phyloP scores from a whole-genome alignment of 92 coral and sea anemone species.

The Chrysogorgia sp. region DNA sequence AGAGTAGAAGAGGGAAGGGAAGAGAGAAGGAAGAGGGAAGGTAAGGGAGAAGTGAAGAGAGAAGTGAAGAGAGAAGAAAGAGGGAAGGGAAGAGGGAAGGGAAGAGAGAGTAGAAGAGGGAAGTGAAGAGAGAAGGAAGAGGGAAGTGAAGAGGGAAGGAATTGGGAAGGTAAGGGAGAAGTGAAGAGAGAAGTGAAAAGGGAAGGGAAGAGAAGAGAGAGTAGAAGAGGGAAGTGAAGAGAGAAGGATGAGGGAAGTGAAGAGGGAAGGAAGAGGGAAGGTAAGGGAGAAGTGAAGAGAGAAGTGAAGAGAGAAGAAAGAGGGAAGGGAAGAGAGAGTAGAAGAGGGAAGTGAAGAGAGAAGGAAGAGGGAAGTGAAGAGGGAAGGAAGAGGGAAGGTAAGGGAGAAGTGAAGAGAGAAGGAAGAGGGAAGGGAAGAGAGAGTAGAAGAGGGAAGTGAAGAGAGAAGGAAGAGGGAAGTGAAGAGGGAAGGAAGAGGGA shows the following conservation, averaged over 20 bases:
- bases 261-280: neutral
- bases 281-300: neutral
- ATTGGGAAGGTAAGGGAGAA: neutral
- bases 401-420: neutral
- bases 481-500: too few relatives aligned
- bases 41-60: too few relatives aligned
- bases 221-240: neutral
- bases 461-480: too few relatives aligned
- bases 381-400: neutral
- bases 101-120: too few relatives aligned
- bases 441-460: too few relatives aligned
- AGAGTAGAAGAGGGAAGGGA: too few relatives aligned
- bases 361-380: neutral
- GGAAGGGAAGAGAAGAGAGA: neutral
- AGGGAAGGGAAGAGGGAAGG: too few relatives aligned
- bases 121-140: too few relatives aligned
- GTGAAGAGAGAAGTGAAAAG: too few relatives aligned
- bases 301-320: neutral
- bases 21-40: too few relatives aligned
- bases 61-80: slow-evolving; percentile 92
- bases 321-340: neutral
- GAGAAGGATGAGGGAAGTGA: neutral
- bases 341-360: neutral
- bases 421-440: too few relatives aligned
- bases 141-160: neutral